These are phyloP conservation scores for Sclerurus mexicanus DNA, from an alignment of 2,113 vertebrate genomes.

Conservation along the genomic window DNA sequence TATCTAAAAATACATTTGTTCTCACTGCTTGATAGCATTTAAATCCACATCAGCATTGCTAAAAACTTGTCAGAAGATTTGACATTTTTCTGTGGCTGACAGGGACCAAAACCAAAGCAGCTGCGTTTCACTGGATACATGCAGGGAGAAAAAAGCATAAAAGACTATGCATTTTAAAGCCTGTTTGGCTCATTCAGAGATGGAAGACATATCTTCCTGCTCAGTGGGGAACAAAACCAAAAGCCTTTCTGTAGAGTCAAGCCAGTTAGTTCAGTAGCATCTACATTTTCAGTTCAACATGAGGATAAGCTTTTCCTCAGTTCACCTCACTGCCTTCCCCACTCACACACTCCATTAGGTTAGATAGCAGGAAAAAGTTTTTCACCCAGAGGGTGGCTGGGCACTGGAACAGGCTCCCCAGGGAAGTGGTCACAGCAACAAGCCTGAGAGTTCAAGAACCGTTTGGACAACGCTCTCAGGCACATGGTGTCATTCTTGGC, in stretches of 20 bases:
- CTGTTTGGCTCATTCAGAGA: neutral
- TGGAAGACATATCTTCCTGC: neutral
- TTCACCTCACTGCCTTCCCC: neutral
- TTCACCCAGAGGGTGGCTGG: neutral
- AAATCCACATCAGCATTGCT: neutral
- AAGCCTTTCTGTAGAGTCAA: neutral
- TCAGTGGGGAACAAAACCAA: neutral
- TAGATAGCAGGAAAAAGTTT: neutral
- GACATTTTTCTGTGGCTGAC: neutral
- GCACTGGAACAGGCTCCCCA: neutral
- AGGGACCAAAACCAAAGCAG: neutral
- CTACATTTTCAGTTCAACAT: neutral
- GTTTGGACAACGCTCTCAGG: neutral
- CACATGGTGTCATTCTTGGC: too few relatives aligned
- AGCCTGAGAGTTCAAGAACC: neutral
- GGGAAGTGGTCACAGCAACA: neutral
- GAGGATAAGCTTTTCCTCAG: neutral
- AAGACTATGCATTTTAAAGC: neutral
- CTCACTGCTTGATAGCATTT: neutral
- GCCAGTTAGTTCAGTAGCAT: neutral
- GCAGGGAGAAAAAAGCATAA: neutral
- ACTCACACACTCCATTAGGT: neutral
- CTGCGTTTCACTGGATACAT: neutral
- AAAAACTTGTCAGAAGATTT: neutral
- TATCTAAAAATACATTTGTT: neutral